Base-by-base conservation (phyloP, 2,888 invertebrate genomes). In the Ennomos erosarius region DNA sequence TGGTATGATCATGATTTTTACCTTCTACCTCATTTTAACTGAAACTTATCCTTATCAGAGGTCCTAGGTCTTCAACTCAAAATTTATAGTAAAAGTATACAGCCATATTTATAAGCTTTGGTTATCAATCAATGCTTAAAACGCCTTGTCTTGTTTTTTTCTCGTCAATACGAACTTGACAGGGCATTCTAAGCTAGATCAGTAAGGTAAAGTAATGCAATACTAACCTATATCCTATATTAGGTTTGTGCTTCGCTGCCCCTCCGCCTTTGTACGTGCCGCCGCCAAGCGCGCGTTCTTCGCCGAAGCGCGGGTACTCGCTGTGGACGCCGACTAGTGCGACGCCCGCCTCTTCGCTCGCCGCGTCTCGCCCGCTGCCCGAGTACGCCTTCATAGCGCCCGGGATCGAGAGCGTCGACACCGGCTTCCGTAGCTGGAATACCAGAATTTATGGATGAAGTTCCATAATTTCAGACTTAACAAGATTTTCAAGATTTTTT, bases 371-470 rank as follows among this genome's bases (percentile, higher is more conserved):
- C 90, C 92, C 93, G 90, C 94, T 92, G 80, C 94, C 93, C 90
- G 94, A 89, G 85, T 93, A 93, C 83, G 93, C 94, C 95, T 97
- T 97, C 95, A 97, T 97, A 91, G 97, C 97, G 92, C 97, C 97
- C 88, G 98, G 98, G 93, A 98, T 97, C 93, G 98, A 98, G 90
- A 98, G 96, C 90, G 98, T 98, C 93, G 98, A 98, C 92, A 97
- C 97, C 93, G 98, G 98, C 95, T 98, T 99, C 94, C 98, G 97
- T 93, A 99, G 96, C 97, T 98, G 95, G 64, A 95, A 95, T 65
- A 70, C 59, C 54, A 64, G 51, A 69, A 67, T 64, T 53, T 57
- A 62, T 36, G 59, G 46, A 33, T 55, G 53, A 48, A 33, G 38
- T 42, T 26, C 6, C 26, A 26, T 26, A 26, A 26, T 26, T 26